A percentile compares a stretch with the other conserved stretches of the same genome.
phyloP scores from a whole-genome alignment of 2,888 invertebrate genomes.

The Hirtodrosophila duncani region DNA sequence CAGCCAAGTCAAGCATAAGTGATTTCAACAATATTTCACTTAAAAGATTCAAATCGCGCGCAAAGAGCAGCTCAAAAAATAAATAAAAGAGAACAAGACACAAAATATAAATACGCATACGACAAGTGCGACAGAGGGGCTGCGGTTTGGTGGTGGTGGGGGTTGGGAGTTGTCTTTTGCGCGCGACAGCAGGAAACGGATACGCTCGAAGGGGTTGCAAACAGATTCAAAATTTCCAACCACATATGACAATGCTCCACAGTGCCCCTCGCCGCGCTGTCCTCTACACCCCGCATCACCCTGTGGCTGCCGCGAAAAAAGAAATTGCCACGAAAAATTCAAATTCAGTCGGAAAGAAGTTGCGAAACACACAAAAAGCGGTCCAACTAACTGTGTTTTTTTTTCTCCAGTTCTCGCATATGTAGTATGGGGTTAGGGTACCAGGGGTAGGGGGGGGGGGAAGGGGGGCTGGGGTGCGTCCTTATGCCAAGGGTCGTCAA shows the following conservation, averaged over 20 bases:
- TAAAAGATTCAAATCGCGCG: slow-evolving; percentile 73
- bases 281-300: not conserved
- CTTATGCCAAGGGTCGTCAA: slow-evolving; percentile 78
- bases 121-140: slow-evolving; percentile 42
- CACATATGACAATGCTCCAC: slow-evolving; percentile 75
- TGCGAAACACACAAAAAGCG: slow-evolving; percentile 23
- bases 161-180: slow-evolving; percentile 35
- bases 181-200: slow-evolving; percentile 74
- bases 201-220: slow-evolving; percentile 74
- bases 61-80: slow-evolving; percentile 22
- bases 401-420: slow-evolving; percentile 39
- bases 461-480: slow-evolving; percentile 48
- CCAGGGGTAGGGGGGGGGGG: not conserved
- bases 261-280: slow-evolving; percentile 3
- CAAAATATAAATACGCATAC: slow-evolving; percentile 71
- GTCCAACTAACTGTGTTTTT: slow-evolving; percentile 60
- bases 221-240: slow-evolving; percentile 75
- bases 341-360: slow-evolving; percentile 45
- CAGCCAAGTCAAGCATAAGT: slow-evolving; percentile 60
- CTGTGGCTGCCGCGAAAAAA: not conserved
- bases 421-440: slow-evolving; percentile 18
- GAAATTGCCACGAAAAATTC: slow-evolving; percentile 55
- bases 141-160: not conserved
- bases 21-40: slow-evolving; percentile 74
- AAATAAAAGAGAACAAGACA: slow-evolving; percentile 22